Evolutionary conservation across 2,113 vertebrate species (phyloP).

Genomic region (Leptocoma aspasia): DNA sequence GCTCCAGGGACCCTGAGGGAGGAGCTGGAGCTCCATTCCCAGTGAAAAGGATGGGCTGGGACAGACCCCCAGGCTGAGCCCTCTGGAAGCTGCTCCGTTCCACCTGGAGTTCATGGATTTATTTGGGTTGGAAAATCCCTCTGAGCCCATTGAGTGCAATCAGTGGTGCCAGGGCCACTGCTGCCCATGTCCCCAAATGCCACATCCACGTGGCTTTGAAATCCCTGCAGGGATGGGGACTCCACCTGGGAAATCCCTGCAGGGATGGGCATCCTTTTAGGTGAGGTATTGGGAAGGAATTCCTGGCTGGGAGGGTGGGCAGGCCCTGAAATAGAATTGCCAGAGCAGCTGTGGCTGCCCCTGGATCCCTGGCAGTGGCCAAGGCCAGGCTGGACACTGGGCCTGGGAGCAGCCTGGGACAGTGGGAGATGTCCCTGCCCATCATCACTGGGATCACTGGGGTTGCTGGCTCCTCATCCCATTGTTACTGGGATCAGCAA

Average conservation of each 20-base stretch:
- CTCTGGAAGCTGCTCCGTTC: not conserved
- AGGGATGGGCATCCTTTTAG: not conserved
- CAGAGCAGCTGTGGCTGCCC: not conserved
- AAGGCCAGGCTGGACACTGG: not conserved
- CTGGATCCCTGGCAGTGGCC: not conserved
- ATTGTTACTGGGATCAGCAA: fast-evolving
- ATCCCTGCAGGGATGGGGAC: not conserved
- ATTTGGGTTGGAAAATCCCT: not conserved
- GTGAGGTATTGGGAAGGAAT: not conserved
- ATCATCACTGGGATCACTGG: not conserved
- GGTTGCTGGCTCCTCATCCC: not conserved
- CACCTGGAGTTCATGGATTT: not conserved
- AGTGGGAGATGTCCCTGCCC: not conserved
- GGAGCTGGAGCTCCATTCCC: not conserved
- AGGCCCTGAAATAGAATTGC: fast-evolving
- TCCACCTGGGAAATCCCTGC: not conserved
- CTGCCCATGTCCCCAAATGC: not conserved
- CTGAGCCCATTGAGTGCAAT: fast-evolving
- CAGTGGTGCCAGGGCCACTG: not conserved
- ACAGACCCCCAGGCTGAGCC: not conserved
- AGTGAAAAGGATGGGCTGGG: not conserved
- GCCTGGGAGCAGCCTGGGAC: not conserved
- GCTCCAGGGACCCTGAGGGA: not conserved
- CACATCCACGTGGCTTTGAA: not conserved
- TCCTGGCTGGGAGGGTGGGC: not conserved